These are phyloP conservation scores for Dreissena polymorpha DNA, from an alignment of 1,140 invertebrate species.

Conservation along the genomic window DNA sequence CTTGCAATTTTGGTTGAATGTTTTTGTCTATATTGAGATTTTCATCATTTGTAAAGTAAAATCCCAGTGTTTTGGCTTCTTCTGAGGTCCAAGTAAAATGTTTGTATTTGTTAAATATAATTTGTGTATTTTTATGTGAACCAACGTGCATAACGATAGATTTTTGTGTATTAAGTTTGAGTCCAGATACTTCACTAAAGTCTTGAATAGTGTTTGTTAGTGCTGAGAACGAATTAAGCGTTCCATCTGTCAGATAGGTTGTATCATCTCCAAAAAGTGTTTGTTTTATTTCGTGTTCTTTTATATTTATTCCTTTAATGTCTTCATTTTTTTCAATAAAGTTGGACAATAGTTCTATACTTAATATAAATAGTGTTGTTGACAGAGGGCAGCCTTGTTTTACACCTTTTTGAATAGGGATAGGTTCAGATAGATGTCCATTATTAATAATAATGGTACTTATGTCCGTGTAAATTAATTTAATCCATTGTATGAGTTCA, in stretches of 20 bases:
- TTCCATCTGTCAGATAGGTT: constrained; percentile 18
- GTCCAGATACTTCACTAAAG: neutral
- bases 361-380: neutral
- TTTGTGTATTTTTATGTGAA: neutral
- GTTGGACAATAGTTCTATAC: neutral
- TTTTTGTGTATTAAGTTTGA: neutral
- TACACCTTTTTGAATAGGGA: neutral
- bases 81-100: no score
- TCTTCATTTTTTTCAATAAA: constrained; percentile 4
- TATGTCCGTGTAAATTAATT: constrained; percentile 16
- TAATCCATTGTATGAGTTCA: constrained; percentile 15
- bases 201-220: neutral
- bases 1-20: constrained; percentile 4
- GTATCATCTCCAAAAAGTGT: constrained; percentile 16
- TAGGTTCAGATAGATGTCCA: neutral
- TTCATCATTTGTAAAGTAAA: neutral
- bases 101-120: neutral
- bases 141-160: neutral
- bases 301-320: constrained; percentile 5
- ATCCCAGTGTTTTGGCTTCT: no score
- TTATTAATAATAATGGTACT: constrained; percentile 21
- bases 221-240: constrained; percentile 1
- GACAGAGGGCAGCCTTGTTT: neutral
- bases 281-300: constrained; percentile 2
- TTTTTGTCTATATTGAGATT: neutral